These are phyloP conservation scores for Nezara viridula DNA, from an alignment of 2,888 invertebrate species.

Conservation along the genomic window DNA sequence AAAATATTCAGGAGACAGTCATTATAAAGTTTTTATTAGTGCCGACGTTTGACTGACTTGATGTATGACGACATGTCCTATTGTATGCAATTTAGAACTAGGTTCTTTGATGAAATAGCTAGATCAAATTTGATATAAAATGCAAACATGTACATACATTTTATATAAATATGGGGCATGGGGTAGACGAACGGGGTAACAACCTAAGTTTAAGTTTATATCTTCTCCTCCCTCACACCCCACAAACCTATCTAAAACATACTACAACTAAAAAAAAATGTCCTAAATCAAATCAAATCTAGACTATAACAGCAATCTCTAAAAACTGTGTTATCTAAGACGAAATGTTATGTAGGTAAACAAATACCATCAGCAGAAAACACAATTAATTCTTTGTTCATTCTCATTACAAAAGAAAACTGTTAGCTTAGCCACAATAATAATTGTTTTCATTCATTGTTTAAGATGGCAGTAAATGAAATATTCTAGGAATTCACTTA, in stretches of 20 bases:
- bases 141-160: too few relatives aligned
- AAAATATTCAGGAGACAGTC: too few relatives aligned
- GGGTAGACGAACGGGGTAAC: too few relatives aligned
- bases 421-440: neutral
- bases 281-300: neutral
- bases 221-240: neutral
- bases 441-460: neutral
- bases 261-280: too few relatives aligned
- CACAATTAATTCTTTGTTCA: neutral
- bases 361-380: neutral
- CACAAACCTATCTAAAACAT: neutral
- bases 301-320: neutral
- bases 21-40: too few relatives aligned
- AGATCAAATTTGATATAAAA: too few relatives aligned
- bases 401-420: neutral
- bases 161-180: too few relatives aligned
- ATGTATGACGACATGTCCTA: too few relatives aligned
- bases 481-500: neutral
- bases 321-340: neutral
- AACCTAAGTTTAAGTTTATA: neutral
- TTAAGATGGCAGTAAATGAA: neutral
- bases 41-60: too few relatives aligned
- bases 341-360: neutral
- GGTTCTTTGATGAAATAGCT: too few relatives aligned
- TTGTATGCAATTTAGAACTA: too few relatives aligned